phyloP scores from a whole-genome alignment of 2,113 vertebrate species.

The Nansenia antarctica region DNA sequence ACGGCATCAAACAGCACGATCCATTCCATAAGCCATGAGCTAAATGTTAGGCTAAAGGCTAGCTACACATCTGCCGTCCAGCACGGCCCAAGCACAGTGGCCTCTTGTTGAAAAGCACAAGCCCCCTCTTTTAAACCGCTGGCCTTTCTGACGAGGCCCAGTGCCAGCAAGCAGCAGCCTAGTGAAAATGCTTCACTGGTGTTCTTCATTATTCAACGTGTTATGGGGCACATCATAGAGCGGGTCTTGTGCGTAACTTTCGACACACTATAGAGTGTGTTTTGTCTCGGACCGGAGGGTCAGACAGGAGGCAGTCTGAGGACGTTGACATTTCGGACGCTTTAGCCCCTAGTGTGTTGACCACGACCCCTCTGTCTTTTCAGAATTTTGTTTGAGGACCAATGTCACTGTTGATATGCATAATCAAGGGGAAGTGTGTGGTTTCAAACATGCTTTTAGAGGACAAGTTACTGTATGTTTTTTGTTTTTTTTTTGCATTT shows the following conservation, averaged over 20 bases:
- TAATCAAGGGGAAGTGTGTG: constrained; percentile 54
- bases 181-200: constrained; percentile 52
- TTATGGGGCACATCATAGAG: constrained; percentile 57
- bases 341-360: constrained; percentile 24
- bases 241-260: constrained; percentile 30
- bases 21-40: constrained; percentile 44
- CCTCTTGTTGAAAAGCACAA: constrained; percentile 63
- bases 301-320: constrained; percentile 29
- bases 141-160: constrained; percentile 37
- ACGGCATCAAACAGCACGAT: constrained; percentile 44
- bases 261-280: constrained; percentile 36
- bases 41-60: constrained; percentile 64
- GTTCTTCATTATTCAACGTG: constrained; percentile 63
- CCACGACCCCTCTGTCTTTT: constrained; percentile 38
- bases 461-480: too few species aligned
- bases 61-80: constrained; percentile 65
- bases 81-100: constrained; percentile 53
- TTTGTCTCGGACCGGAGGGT: constrained; percentile 42
- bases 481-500: constrained; percentile 57
- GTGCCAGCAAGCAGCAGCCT: constrained; percentile 29
- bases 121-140: constrained; percentile 60
- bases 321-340: constrained; percentile 57
- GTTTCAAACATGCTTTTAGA: constrained; percentile 44
- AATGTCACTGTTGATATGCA: constrained; percentile 44
- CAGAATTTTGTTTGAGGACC: constrained; percentile 39